These are phyloP conservation scores for Heliconius eleuchia DNA, from an alignment of 1,140 invertebrate species.

Conservation along the genomic window DNA sequence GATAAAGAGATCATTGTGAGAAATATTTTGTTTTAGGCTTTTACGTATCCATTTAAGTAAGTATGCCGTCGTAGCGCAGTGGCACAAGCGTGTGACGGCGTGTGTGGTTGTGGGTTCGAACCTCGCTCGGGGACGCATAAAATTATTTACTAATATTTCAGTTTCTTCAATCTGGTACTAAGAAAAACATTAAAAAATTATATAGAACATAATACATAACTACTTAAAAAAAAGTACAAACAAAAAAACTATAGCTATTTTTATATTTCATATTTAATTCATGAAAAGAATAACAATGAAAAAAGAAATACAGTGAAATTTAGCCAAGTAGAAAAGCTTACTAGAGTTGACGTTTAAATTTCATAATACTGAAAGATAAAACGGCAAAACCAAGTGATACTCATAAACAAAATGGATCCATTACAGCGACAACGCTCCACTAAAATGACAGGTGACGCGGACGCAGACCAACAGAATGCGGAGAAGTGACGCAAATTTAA, in stretches of 20 bases:
- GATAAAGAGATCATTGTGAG: no score
- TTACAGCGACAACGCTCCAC: slow-evolving; percentile 8
- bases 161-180: no score
- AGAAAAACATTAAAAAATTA: no score
- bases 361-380: slow-evolving; percentile 17
- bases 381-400: slow-evolving; percentile 12
- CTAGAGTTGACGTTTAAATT: slow-evolving; percentile 7
- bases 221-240: not conserved
- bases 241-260: not conserved
- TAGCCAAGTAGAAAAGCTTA: not conserved
- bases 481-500: not conserved
- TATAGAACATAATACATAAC: no score
- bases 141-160: no score
- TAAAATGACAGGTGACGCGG: slow-evolving; percentile 22
- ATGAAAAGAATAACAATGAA: not conserved
- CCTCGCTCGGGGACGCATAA: no score
- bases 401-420: slow-evolving; percentile 22
- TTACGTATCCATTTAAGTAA: no score
- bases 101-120: no score
- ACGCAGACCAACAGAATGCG: slow-evolving; percentile 21
- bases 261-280: not conserved
- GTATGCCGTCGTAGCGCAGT: no score
- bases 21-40: no score
- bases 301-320: not conserved
- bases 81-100: no score